A percentile compares a stretch with the other conserved stretches of the same genome.
These are phyloP conservation scores for Fulmarus glacialis DNA, from an alignment of 2,113 vertebrate genomes.

Conservation along the genomic window DNA sequence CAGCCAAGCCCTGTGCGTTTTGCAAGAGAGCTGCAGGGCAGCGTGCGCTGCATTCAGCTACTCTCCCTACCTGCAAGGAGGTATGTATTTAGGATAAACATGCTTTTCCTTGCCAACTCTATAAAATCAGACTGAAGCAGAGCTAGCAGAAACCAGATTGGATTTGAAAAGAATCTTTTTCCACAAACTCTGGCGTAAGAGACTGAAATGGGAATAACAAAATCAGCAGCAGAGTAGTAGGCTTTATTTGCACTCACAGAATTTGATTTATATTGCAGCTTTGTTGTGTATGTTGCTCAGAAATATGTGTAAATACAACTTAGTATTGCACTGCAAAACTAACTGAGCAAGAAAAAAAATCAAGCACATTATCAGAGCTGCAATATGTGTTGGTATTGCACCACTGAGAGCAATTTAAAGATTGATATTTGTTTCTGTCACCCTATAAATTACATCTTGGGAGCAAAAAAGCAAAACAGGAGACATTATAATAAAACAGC, in stretches of 20 bases:
- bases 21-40: no score
- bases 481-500: not conserved
- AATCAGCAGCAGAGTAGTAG: not conserved
- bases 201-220: not conserved
- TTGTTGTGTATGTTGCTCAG: fast-evolving
- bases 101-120: not conserved
- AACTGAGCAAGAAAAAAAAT: not conserved
- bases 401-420: not conserved
- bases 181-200: not conserved
- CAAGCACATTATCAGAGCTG: not conserved
- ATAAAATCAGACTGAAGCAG: not conserved
- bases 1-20: not conserved
- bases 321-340: not conserved
- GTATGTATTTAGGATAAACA: not conserved
- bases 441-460: not conserved
- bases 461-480: not conserved
- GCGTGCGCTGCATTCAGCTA: fast-evolving
- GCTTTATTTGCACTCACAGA: not conserved
- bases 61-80: not conserved
- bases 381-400: not conserved
- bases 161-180: not conserved
- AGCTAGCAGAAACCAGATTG: not conserved
- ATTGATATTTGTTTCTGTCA: not conserved
- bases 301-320: not conserved
- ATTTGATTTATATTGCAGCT: not conserved